These are phyloP conservation scores for Aphidoletes aphidimyza DNA, from an alignment of 2,888 invertebrate genomes.

Conservation along the genomic window DNA sequence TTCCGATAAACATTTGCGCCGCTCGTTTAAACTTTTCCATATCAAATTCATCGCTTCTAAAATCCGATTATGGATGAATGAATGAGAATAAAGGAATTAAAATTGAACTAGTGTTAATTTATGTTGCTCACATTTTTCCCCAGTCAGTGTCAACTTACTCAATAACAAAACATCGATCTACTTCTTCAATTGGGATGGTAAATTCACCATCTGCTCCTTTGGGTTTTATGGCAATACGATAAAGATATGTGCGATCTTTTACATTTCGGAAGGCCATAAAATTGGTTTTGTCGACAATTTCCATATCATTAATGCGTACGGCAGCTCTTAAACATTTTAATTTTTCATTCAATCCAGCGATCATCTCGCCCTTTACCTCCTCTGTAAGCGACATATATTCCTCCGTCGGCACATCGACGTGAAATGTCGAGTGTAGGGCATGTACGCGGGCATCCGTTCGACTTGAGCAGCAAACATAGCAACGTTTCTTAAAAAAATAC, in stretches of 20 bases:
- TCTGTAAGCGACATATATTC: not conserved
- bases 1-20: constrained; percentile 8
- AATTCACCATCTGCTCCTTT: not conserved
- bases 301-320: not conserved
- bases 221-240: not conserved
- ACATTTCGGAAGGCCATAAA: constrained; percentile 6
- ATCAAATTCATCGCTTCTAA: not conserved
- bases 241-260: not conserved
- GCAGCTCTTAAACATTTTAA: not conserved
- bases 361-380: not conserved
- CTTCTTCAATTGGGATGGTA: not conserved
- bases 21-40: not conserved
- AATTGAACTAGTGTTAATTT: too few relatives aligned
- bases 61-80: not conserved
- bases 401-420: not conserved
- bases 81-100: not conserved
- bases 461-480: not conserved
- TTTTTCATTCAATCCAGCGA: not conserved
- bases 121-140: not conserved
- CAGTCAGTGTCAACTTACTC: not conserved
- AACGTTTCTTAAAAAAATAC: not conserved
- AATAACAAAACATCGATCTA: not conserved
- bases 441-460: constrained; percentile 20
- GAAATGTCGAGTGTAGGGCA: not conserved
- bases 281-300: not conserved